Evolutionary conservation across 2,888 invertebrate species (phyloP).

Genomic region (Oeneis ivallda): DNA sequence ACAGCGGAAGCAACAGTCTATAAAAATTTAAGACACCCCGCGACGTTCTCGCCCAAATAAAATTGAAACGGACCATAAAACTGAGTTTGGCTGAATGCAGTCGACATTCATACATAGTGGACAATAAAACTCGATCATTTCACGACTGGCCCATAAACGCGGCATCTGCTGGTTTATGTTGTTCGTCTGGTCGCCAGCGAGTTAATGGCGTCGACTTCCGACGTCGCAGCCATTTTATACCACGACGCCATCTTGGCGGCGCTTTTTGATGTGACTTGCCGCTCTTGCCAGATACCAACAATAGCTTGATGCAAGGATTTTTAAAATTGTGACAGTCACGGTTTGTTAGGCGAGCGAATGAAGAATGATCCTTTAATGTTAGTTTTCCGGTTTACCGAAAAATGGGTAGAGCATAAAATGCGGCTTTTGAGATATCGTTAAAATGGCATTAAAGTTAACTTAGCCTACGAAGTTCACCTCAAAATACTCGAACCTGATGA

Average conservation of each 20-base stretch:
- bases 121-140: constrained; percentile 49
- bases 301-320: constrained; percentile 28
- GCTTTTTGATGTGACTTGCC: constrained; percentile 27
- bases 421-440: constrained; percentile 14
- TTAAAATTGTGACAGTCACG: constrained; percentile 35
- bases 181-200: constrained; percentile 48
- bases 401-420: constrained; percentile 18
- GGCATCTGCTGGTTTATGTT: constrained; percentile 48
- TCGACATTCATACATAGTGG: constrained; percentile 33
- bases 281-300: constrained; percentile 20
- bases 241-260: constrained; percentile 46
- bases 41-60: constrained; percentile 37
- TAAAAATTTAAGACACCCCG: constrained; percentile 30
- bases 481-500: background rate
- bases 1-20: constrained; percentile 21
- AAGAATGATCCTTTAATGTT: constrained; percentile 30
- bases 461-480: constrained; percentile 3
- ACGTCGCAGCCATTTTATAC: constrained; percentile 51
- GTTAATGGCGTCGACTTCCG: constrained; percentile 58
- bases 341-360: constrained; percentile 30
- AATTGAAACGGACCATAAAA: constrained; percentile 40
- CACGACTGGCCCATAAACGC: constrained; percentile 47
- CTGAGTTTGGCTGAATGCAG: constrained; percentile 37
- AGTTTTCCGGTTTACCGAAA: constrained; percentile 25
- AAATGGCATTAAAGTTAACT: constrained; percentile 13